Evolutionary conservation across 2,113 vertebrate genomes (phyloP).

Genomic region (Dolichotis patagonum): DNA sequence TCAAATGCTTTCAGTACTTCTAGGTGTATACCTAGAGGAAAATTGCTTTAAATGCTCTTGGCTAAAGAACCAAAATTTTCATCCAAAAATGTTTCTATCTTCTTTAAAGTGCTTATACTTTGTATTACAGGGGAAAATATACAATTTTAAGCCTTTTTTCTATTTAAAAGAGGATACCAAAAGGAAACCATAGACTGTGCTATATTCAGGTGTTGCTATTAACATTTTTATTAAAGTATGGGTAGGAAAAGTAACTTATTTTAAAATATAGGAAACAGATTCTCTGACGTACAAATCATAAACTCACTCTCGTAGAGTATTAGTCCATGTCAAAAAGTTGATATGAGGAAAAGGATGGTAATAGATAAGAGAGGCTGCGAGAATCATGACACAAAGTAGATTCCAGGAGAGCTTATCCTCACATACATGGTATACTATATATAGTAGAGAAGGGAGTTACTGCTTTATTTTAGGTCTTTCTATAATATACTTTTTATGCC

Average conservation of each 20-base stretch:
- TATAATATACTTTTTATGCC: not conserved
- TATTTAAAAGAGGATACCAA: not conserved
- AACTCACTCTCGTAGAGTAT: not conserved
- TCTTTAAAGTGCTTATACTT: not conserved
- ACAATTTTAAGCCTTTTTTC: not conserved
- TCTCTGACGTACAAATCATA: not conserved
- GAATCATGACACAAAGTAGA: not conserved
- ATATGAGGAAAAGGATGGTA: not conserved
- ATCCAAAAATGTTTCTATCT: not conserved
- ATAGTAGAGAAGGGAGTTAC: not conserved
- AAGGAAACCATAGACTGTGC: not conserved
- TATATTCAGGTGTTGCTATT: not conserved
- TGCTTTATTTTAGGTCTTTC: not conserved
- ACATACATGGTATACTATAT: too few relatives aligned
- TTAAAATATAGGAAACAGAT: not conserved
- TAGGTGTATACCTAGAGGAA: not conserved
- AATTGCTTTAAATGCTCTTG: constrained; percentile 4
- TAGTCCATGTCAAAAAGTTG: not conserved
- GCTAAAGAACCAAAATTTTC: not conserved
- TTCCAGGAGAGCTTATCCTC: not conserved
- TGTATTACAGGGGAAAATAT: not conserved
- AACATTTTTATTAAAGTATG: not conserved
- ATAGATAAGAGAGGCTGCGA: not conserved
- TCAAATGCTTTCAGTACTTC: not conserved
- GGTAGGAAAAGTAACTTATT: not conserved